Evolutionary conservation across 2,888 invertebrate species (phyloP).

Genomic region (Seira sanloemensis): DNA sequence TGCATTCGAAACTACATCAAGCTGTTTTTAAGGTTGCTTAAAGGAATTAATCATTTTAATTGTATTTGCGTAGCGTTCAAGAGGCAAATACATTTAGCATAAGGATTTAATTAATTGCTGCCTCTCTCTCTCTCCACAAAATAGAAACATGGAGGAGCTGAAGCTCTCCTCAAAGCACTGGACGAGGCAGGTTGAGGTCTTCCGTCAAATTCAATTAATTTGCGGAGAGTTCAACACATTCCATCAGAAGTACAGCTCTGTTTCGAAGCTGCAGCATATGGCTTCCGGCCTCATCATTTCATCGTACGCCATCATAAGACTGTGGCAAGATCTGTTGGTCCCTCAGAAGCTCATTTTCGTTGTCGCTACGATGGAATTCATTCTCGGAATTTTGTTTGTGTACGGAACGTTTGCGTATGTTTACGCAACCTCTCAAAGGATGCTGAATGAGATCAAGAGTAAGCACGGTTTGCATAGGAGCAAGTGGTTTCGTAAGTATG

Average conservation of each 20-base stretch:
- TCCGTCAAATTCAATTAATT: neutral
- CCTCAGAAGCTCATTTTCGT: slow-evolving; percentile 15
- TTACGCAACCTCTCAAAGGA: neutral
- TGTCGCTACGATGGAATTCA: neutral
- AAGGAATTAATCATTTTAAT: neutral
- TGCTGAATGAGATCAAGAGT: neutral
- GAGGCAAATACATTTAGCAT: too few relatives aligned
- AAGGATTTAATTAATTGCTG: too few relatives aligned
- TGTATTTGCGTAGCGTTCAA: too few relatives aligned
- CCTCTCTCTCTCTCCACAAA: neutral
- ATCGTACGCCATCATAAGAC: neutral
- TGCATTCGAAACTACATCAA: slow-evolving; percentile 19
- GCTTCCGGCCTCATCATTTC: neutral
- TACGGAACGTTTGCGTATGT: neutral
- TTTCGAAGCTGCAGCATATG: neutral
- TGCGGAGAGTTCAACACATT: neutral
- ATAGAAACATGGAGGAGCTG: neutral
- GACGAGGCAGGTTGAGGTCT: neutral
- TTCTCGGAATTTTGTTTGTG: neutral
- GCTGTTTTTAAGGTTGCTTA: neutral
- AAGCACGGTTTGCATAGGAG: neutral
- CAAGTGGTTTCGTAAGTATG: slow-evolving; percentile 10
- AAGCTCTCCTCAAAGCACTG: neutral
- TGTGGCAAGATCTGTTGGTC: neutral
- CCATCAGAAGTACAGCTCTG: neutral